Base-by-base conservation (phyloP, 2,113 vertebrate species). In the Dendrocopos noguchii region DNA sequence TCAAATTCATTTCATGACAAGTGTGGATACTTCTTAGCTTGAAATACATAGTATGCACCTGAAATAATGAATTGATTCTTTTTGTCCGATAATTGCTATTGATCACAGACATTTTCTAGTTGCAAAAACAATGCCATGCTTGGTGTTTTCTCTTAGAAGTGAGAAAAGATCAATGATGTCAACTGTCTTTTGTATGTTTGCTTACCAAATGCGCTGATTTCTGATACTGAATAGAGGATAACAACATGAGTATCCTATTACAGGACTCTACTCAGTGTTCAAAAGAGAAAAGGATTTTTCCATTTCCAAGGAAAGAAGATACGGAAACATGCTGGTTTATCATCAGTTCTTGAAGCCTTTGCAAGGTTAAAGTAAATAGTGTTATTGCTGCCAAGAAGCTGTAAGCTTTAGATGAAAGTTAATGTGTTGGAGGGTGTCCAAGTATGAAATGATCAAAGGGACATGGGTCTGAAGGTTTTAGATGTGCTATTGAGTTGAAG, bases 311-410 rank as follows among this genome's bases (percentile, higher is more conserved):
- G 17, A 64, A 76, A 66, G n/a, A 77, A 82, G 66, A 77, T 31
- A 64, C 7, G 13, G 68, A 59, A 91, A 29, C n/a, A 55, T 34
- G 7, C 29, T 47, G 50, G 15, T 60, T 91, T 80, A 21, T 87
- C 10, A 1, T 25, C 64, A 77, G 34, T n/a, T 88, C 52, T 59
- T 82, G 71, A 78, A 92, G 31, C n/a, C 20, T 56, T 25, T 91
- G 72, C 46, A 74, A 87, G 65, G 47, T 18, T 91, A 87, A 60
- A 70, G 33, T n/a, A 87, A 88, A 92, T 53, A 90, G 2, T 24
- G 25, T n/a, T 82, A 39, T 11, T 82, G 52, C 50, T 96, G 81
- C 94, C 91, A 94, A 87, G 56, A 87, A 94, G 36, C 78, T 89
- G 81, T 66, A 84, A 71, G 75, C 42, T 77, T 55, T 46, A 87